Evolutionary conservation across 2,797 vertebrate species (phyloP), one percentile per base, ranked within the genome.

Genomic region (Rhinoraja longicauda): DNA sequence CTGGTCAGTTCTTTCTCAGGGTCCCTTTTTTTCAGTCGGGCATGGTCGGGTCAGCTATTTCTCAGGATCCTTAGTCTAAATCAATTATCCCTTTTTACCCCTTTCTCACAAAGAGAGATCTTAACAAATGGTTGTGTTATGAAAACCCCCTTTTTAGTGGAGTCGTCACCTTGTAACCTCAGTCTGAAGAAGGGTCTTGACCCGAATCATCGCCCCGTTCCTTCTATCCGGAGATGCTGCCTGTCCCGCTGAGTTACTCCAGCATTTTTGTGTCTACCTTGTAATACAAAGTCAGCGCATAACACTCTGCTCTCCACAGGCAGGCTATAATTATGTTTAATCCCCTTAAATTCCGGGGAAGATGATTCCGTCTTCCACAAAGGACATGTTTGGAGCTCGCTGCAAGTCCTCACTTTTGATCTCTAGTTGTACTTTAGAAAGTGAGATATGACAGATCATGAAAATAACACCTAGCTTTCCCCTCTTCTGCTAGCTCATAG

Each of bases 321-420:
- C 70, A 75, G 24, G 10, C 90, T 17, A 39, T 57, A 73, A 92
- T 92, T 92, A 92, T 92, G 39, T 57, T 57, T 92, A 92, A 92
- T 75, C 26, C 29, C 32, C 26, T 24, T n/a, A 4, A 75, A 29
- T 17, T 92, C 90, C 53, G 26, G 70, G 88, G 70, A 75, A 15
- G 90, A 92, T 92, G 70, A 92, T 45, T 75, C 70, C 75, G 70
- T 57, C 70, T 29, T 75, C 72, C 70, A n/a, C 39, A 92, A 57
- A 92, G 90, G 75, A 39, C 8, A 26, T 19, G 72, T 5, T 57
- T 24, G 21, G 67, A 10, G 26, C 39, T 67, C 73, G 90, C 90
- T 73, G 67, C 36, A 45, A 73, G 32, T 10, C 64, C 67, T 91
- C 90, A 39, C 1, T 10, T 36, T 91, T 36, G 12, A 45, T 73